Evolutionary conservation across 2,888 invertebrate genomes (phyloP).

Genomic region (Pseudoips prasinana): DNA sequence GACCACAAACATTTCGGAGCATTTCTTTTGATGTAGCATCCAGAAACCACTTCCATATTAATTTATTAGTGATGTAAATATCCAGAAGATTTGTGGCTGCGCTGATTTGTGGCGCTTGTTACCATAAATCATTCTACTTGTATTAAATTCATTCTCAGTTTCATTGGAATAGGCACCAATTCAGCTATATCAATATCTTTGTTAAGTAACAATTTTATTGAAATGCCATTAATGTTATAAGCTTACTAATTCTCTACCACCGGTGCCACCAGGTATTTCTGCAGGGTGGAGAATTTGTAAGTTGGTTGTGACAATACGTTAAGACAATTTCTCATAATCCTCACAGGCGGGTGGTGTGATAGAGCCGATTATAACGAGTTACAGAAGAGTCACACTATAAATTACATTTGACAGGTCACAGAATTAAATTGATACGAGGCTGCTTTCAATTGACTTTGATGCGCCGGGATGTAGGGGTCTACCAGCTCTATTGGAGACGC

Average conservation of each 20-base stretch:
- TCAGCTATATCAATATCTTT: too few species aligned
- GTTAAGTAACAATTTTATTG: too few species aligned
- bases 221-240: too few species aligned
- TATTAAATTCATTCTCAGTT: slow-evolving; percentile 21
- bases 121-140: slow-evolving; percentile 32
- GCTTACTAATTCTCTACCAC: too few species aligned
- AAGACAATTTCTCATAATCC: slow-evolving; percentile 21
- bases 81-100: slow-evolving; percentile 36
- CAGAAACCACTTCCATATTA: slow-evolving; percentile 49
- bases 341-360: slow-evolving; percentile 19
- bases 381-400: slow-evolving; percentile 39
- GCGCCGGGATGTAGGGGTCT: slow-evolving; percentile 78
- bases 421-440: slow-evolving; percentile 70
- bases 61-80: slow-evolving; percentile 51
- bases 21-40: slow-evolving; percentile 62
- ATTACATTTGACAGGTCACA: slow-evolving; percentile 69
- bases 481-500: slow-evolving; percentile 34
- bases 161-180: slow-evolving; percentile 23
- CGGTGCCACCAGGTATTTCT: too few species aligned
- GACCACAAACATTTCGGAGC: slow-evolving; percentile 72
- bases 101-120: slow-evolving; percentile 36
- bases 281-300: too few species aligned
- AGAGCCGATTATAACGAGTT: slow-evolving; percentile 34
- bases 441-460: slow-evolving; percentile 68
- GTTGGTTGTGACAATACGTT: too few species aligned